phyloP scores from a whole-genome alignment of 2,888 invertebrate genomes.

The Dicranocentrus wangi region DNA sequence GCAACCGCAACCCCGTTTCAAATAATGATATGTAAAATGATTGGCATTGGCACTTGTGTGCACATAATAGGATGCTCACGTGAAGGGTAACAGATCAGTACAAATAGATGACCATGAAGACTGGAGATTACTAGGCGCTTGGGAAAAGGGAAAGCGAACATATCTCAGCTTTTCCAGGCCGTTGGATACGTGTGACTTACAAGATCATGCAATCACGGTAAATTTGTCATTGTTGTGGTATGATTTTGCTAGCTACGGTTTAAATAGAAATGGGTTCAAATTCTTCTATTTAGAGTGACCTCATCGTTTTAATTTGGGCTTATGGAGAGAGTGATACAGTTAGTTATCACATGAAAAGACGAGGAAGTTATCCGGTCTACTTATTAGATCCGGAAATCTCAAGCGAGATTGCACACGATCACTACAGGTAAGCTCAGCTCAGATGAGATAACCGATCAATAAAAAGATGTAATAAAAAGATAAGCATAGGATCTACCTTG shows the following conservation, averaged over 20 bases:
- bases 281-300: slow-evolving; percentile 11
- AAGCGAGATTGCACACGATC: slow-evolving; percentile 30
- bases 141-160: slow-evolving; percentile 50
- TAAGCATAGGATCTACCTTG: no score
- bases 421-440: no score
- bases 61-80: slow-evolving; percentile 52
- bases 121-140: slow-evolving; percentile 48
- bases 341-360: slow-evolving; percentile 39
- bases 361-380: slow-evolving; percentile 45
- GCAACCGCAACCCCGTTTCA: no score
- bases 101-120: slow-evolving; percentile 23
- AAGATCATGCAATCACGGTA: slow-evolving; percentile 49
- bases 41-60: no score
- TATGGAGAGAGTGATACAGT: slow-evolving; percentile 46
- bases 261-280: neutral
- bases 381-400: slow-evolving; percentile 49
- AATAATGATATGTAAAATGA: no score
- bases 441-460: no score
- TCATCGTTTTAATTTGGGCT: slow-evolving; percentile 51
- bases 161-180: slow-evolving; percentile 32
- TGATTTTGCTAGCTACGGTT: neutral
- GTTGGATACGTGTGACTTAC: slow-evolving; percentile 47
- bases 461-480: no score
- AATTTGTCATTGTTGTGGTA: neutral
- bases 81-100: slow-evolving; percentile 24